phyloP scores from a whole-genome alignment of 1,140 invertebrate genomes.

The Drosophila subpulchrella region DNA sequence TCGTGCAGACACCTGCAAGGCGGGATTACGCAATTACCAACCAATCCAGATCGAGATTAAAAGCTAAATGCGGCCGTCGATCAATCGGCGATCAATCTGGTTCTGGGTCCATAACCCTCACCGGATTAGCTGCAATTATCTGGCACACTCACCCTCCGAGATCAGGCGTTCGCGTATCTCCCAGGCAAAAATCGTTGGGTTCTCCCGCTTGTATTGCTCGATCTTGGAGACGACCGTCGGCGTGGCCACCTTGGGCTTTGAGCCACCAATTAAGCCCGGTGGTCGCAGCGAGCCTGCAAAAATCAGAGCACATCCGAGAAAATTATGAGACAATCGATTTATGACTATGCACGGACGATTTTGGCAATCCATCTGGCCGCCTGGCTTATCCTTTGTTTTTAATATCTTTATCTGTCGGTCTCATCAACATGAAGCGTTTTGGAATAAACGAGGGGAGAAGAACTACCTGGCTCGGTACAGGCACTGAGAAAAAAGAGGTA shows the following conservation, averaged over 20 bases:
- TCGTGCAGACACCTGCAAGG: constrained; percentile 91
- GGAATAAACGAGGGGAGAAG: background rate
- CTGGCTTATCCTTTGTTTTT: constrained; percentile 44
- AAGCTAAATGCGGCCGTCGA: constrained; percentile 50
- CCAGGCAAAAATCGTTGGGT: constrained; percentile 99
- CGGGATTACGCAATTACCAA: constrained; percentile 50
- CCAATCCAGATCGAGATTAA: constrained; percentile 16
- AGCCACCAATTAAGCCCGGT: constrained; percentile 98
- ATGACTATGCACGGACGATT: constrained; percentile 21
- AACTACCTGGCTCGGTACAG: background rate
- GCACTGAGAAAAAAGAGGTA: constrained; percentile 5
- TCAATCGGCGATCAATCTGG: constrained; percentile 48
- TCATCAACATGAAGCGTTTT: constrained; percentile 39
- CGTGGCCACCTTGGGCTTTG: constrained; percentile 99
- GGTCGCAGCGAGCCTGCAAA: constrained; percentile 94
- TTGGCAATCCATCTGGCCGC: constrained; percentile 40
- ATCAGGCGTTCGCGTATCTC: constrained; percentile 97
- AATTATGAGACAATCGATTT: constrained; percentile 41
- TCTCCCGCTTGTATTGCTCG: constrained; percentile 97
- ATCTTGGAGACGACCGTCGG: constrained; percentile 97
- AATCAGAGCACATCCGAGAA: constrained; percentile 12
- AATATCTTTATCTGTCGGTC: constrained; percentile 74
- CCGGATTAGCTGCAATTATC: constrained; percentile 64
- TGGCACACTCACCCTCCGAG: constrained; percentile 93
- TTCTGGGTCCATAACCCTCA: constrained; percentile 3